Evolutionary conservation across 2,113 vertebrate species (phyloP), one percentile per base, ranked within the genome.

Genomic region (Myrmecophaga tridactyla): DNA sequence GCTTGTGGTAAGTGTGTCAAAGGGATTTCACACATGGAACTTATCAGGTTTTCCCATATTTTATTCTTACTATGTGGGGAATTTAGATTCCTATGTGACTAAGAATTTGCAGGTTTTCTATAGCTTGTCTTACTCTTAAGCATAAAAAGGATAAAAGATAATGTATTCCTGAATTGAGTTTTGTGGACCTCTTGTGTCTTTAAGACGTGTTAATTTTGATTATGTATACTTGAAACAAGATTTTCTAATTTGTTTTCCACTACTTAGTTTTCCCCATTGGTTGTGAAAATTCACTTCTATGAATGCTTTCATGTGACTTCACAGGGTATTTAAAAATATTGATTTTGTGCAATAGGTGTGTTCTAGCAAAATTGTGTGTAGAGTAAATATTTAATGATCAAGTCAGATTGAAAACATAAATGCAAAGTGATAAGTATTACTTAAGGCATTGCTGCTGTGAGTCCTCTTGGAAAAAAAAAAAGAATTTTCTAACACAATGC

Each of bases 1-100:
- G 58, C 34, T 88, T 48, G 6, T 65, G 36, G 36, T 80, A 96
- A 84, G 34, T 46, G 34, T 81, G 46, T 63, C 90, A 81, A 82
- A 77, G 75, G 73, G 82, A 97, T 80, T 97, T 95, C 76, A 95
- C 95, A 96, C 65, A 77, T 93, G 96, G 89, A 91, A 95, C 60
- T 89, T 86, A 92, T 80, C 73, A 63, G 77, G 51, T 95, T 96
- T 53, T 86, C 90, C 86, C 83, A 21, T 72, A 90, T 89, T 96
- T 76, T 92, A 75, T 51, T 95, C 18, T 94, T 94, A 87, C 83
- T 96, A 39, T 63, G 39, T 76, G 89, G 70, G 51, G 27, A 78
- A 86, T 90, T 86, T 88, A 92, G 62, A 78, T 53, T 95, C 91
- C 72, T 96, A 9, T 90, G 31, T 93, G 41, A 95, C 69, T 73